These are phyloP conservation scores for Calliphora vicina DNA, from an alignment of 1,140 invertebrate species.

Conservation along the genomic window DNA sequence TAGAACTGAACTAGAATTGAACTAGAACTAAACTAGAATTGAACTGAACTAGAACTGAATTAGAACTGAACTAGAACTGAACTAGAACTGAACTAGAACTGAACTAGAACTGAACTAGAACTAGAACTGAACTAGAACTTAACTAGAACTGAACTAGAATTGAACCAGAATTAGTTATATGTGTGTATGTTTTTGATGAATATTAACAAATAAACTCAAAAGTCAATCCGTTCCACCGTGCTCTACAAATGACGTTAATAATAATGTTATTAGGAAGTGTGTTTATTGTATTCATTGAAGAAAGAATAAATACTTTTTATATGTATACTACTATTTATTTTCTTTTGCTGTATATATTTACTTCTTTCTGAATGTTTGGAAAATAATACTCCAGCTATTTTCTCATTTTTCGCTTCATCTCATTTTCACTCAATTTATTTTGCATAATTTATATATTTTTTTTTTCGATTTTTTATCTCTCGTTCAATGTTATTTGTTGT, in stretches of 20 bases:
- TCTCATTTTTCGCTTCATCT: background rate
- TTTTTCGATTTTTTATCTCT: background rate
- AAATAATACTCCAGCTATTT: background rate
- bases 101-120: no score
- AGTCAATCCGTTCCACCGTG: background rate
- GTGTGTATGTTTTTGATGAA: no score
- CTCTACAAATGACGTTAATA: background rate
- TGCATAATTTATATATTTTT: background rate
- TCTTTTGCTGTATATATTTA: no score
- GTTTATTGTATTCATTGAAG: background rate
- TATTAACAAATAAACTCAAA: no score
- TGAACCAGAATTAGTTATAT: no score
- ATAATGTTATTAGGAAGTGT: background rate
- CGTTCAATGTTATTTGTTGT: background rate
- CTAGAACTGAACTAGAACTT: no score
- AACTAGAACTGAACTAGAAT: no score
- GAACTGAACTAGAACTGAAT: no score
- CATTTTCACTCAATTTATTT: slow-evolving; percentile 6
- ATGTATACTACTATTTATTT: background rate
- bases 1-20: no score
- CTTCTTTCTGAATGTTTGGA: background rate
- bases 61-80: no score
- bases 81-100: no score
- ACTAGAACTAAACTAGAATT: no score
- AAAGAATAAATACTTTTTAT: background rate